phyloP scores from a whole-genome alignment of 2,888 invertebrate genomes.

The Phaonia tiefii region DNA sequence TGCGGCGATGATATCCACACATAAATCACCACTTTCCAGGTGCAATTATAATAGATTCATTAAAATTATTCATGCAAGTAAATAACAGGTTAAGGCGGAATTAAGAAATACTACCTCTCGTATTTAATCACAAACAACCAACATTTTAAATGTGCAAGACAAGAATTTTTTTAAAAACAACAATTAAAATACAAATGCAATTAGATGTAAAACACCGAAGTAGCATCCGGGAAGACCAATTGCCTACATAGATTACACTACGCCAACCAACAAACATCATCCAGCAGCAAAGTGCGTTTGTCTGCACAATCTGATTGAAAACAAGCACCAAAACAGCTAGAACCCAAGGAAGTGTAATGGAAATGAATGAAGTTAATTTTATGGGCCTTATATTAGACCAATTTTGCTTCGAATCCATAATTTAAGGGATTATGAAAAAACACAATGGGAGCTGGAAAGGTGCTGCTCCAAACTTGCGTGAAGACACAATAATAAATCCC shows the following conservation, averaged over 20 bases:
- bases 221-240: conserved; percentile 16
- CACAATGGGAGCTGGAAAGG: conserved; percentile 9
- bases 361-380: conserved; percentile 46
- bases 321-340: not conserved
- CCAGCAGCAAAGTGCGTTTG: no score
- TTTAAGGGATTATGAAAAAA: conserved; percentile 47
- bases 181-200: conserved; percentile 12
- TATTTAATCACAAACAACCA: no score
- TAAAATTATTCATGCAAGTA: no score
- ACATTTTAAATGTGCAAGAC: no score
- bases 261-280: no score
- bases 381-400: conserved; percentile 41
- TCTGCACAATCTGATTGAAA: no score
- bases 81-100: no score
- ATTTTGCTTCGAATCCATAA: conserved; percentile 44
- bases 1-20: no score
- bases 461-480: not conserved
- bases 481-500: conserved; percentile 42
- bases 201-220: conserved; percentile 44
- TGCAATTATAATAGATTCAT: no score
- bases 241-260: no score
- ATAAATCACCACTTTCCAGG: no score
- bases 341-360: conserved; percentile 1
- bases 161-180: conserved; percentile 30
- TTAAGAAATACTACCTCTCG: no score